Evolutionary conservation across 30 jellyfish, hydroid and myxozoan species (phyloP), one percentile per base, ranked within the genome.

Genomic region (Turritopsis dohrnii): DNA sequence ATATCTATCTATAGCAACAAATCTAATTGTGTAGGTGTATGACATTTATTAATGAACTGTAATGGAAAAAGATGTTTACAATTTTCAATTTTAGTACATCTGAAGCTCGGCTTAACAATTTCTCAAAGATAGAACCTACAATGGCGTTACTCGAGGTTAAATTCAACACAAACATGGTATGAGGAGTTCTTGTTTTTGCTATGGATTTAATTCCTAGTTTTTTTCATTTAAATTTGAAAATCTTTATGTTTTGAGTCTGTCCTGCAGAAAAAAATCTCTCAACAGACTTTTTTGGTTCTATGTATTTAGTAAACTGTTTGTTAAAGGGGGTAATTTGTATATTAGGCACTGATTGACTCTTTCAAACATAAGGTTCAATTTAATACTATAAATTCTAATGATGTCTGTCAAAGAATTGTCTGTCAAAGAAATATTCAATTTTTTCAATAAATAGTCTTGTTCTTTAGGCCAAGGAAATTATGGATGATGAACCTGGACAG

Each of bases 91-190:
- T 9, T 30, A 94, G 99, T 52, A 30, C 99, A 80, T 87, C 99
- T 1, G 96, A 88, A 20, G 76, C 99, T 1, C 89, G 84, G 81
- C 90, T 94, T 66, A 94, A 89, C 84, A 94, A 94, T 79, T 94
- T 94, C 54, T 81, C 96, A 65, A 81, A 94, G 66, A 84, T 94
- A 65, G 96, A 94, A 75, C 97, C 97, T 71, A 84, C 96, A 18
- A 72, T 94, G 86, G 95, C 96, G 18, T 80, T 94, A 74, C 96
- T 94, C 52, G 90, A 76, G 17, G 77, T 93, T 52, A 95, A 95
- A 74, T 93, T 88, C 85, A 96, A 93, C 79, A 79, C 98, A 76
- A 93, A 93, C 31, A 29, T 93, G 96, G 98, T 88, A 85, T 60
- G 74, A 73, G 13, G n/a, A n/a, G n/a, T n/a, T n/a, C n/a, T n/a